Conservation (phyloP, 2,797 vertebrate species). For the Podarcis siculus region DNA sequence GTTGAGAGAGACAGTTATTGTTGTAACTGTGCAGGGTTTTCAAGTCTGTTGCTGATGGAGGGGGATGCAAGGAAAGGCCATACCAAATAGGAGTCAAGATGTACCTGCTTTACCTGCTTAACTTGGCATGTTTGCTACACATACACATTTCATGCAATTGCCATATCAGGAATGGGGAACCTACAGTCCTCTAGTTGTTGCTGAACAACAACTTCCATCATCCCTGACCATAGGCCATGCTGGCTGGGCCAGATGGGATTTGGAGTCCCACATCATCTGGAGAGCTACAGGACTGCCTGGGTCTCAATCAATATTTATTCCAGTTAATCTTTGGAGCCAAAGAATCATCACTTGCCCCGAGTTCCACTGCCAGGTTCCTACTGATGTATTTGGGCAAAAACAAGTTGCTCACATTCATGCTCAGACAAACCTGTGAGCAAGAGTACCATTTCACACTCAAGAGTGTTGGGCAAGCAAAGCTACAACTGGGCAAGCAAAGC, state of each 20-base stretch:
- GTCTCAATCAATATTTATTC: neutral
- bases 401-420: neutral
- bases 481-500: neutral
- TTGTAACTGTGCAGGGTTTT: neutral
- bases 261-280: neutral
- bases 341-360: neutral
- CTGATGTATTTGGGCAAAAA: neutral
- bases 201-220: neutral
- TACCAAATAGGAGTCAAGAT: neutral
- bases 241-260: neutral
- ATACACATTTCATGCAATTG: neutral
- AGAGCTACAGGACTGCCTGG: neutral
- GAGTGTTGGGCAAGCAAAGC: neutral
- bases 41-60: neutral
- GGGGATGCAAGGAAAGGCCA: neutral
- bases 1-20: neutral
- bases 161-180: neutral
- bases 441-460: too few relatives aligned
- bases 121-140: neutral
- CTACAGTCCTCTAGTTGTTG: neutral
- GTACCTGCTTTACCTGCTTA: neutral
- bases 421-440: neutral
- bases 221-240: neutral
- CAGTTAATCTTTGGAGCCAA: neutral
- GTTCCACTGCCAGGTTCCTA: neutral